A percentile compares a stretch with the other conserved stretches of the same genome.
Conservation (phyloP, 2,113 vertebrate species). For the Chrysochloris asiatica region DNA sequence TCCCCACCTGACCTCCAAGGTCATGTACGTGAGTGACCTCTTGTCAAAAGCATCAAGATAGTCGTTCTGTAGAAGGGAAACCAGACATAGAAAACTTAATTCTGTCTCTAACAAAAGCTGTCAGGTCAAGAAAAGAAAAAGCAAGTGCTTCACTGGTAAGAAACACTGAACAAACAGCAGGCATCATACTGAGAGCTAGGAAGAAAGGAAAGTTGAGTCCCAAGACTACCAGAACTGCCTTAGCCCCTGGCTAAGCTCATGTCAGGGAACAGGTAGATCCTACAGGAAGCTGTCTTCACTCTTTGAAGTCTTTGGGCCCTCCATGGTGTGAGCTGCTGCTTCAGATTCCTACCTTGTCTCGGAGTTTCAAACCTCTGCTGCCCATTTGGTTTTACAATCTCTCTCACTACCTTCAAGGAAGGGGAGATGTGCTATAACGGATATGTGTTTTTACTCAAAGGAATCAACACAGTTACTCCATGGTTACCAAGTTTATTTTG, state of each 20-base stretch:
- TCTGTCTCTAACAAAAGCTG: not conserved
- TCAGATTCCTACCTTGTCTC: not conserved
- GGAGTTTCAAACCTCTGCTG: not conserved
- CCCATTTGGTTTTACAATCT: not conserved
- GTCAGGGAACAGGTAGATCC: not conserved
- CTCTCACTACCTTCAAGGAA: not conserved
- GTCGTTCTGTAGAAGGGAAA: not conserved
- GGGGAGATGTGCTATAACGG: not conserved
- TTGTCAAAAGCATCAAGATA: not conserved
- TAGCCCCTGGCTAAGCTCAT: not conserved
- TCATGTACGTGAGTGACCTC: not conserved
- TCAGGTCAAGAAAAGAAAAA: not conserved
- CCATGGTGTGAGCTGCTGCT: not conserved
- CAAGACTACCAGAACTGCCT: not conserved
- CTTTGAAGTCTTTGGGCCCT: not conserved
- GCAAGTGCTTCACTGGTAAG: not conserved
- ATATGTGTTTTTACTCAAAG: not conserved
- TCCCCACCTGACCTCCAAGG: not conserved
- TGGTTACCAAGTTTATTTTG: no score
- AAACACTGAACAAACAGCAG: not conserved
- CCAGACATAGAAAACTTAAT: not conserved
- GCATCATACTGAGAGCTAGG: not conserved
- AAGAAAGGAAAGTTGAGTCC: not conserved
- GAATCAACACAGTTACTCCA: not conserved
- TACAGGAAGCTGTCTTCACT: not conserved